Evolutionary conservation across 37 sponge, comb jelly and placozoan species (phyloP).

Genomic region (Diacarnus erythraeanus): DNA sequence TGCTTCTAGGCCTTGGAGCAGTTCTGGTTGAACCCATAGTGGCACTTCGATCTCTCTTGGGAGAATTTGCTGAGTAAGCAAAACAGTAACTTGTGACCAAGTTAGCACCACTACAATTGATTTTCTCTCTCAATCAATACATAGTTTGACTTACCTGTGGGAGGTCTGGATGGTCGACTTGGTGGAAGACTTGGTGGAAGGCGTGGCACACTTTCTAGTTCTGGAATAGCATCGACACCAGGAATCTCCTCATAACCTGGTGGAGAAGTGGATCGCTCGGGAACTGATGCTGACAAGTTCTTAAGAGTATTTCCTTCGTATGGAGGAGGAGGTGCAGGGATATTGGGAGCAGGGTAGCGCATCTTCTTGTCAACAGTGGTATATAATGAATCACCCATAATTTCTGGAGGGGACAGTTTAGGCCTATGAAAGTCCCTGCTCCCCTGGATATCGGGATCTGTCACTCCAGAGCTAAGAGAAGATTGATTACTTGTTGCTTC

Average conservation of each 20-base stretch:
- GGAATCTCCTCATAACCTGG: neutral
- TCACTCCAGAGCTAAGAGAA: neutral
- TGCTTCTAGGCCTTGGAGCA: neutral
- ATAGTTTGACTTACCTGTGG: slow-evolving; percentile 11
- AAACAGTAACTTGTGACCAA: neutral
- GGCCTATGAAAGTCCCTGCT: neutral
- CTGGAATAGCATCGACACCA: neutral
- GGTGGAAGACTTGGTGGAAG: slow-evolving; percentile 13
- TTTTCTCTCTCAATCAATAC: neutral
- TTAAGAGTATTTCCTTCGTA: slow-evolving; percentile 1
- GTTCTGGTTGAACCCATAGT: neutral
- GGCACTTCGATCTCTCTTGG: neutral
- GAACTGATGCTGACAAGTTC: neutral
- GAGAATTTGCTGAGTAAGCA: neutral
- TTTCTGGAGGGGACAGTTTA: neutral
- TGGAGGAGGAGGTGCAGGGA: slow-evolving; percentile 30
- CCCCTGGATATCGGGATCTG: no score
- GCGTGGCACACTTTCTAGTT: neutral
- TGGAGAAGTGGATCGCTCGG: neutral
- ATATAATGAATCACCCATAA: neutral
- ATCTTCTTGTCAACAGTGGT: slow-evolving; percentile 1
- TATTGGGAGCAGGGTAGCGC: slow-evolving; percentile 6
- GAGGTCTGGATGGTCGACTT: slow-evolving; percentile 32
- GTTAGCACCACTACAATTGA: no score
- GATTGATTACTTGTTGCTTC: neutral